Evolutionary conservation across 2,888 invertebrate species (phyloP).

Genomic region (Ichneumon xanthorius): DNA sequence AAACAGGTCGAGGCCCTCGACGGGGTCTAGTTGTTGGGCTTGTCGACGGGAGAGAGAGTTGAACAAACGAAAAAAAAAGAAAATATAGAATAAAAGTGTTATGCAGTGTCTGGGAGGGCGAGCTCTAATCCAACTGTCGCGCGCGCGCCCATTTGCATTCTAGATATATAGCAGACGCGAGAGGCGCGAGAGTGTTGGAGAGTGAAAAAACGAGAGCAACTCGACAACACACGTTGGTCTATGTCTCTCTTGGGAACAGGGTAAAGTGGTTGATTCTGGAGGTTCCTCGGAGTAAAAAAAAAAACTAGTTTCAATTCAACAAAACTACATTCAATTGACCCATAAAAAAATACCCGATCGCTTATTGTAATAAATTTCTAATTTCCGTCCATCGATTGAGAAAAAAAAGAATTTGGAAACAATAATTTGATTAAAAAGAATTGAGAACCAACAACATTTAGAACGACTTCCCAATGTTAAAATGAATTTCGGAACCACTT

Average conservation of each 20-base stretch:
- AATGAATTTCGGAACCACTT: no score
- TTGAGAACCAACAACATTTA: no score
- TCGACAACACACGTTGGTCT: slow-evolving; percentile 14
- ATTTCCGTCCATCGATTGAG: no score
- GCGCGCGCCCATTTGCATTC: slow-evolving; percentile 46
- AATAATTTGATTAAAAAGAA: no score
- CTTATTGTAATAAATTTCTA: no score
- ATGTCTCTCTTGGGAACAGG: slow-evolving; percentile 13
- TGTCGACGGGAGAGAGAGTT: slow-evolving; percentile 25
- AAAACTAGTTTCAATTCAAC: background rate
- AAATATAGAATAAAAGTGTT: slow-evolving; percentile 19
- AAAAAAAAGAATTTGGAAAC: no score
- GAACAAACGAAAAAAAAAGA: slow-evolving; percentile 33
- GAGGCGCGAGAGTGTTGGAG: slow-evolving; percentile 50
- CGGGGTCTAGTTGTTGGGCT: slow-evolving; percentile 45
- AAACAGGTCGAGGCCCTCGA: slow-evolving; percentile 58
- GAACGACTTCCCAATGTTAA: no score
- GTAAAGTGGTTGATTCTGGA: slow-evolving; percentile 15
- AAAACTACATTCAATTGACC: background rate
- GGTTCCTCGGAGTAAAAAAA: background rate
- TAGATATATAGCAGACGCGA: slow-evolving; percentile 44
- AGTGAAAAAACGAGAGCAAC: slow-evolving; percentile 55
- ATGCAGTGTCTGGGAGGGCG: slow-evolving; percentile 38
- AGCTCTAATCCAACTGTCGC: slow-evolving; percentile 46
- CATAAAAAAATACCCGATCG: background rate